phyloP scores from a whole-genome alignment of 2,888 invertebrate species.

The Apamea crenata region DNA sequence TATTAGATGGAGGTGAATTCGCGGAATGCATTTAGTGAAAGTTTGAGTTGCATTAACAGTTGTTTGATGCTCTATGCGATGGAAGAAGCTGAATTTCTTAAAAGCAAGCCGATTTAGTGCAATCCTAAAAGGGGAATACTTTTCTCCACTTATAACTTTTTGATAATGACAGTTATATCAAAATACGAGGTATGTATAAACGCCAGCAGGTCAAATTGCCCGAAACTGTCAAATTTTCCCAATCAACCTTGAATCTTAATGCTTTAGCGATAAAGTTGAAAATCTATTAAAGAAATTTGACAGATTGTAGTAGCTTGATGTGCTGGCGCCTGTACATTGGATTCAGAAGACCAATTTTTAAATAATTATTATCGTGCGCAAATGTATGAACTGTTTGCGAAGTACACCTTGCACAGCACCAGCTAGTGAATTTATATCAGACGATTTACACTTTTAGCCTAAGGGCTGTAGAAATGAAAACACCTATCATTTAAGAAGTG shows the following conservation, averaged over 20 bases:
- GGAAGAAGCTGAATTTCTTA: not conserved
- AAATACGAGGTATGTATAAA: not conserved
- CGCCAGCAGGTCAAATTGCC: no score
- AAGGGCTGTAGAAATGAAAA: constrained; percentile 33
- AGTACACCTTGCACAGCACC: not conserved
- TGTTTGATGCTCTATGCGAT: not conserved
- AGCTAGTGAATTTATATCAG: constrained; percentile 1
- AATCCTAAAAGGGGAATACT: not conserved
- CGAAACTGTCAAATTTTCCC: no score
- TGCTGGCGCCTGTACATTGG: no score
- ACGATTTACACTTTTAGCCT: constrained; percentile 13
- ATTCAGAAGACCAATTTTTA: not conserved
- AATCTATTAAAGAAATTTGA: no score
- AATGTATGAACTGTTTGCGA: not conserved
- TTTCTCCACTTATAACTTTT: not conserved
- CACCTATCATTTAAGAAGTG: constrained; percentile 41
- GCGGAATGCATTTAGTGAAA: constrained; percentile 3
- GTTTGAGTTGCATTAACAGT: not conserved
- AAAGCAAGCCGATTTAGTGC: not conserved
- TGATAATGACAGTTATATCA: not conserved
- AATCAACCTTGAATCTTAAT: no score
- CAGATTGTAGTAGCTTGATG: no score
- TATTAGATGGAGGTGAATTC: not conserved
- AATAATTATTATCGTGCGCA: not conserved
- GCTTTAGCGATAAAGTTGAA: no score